These are phyloP conservation scores for Troilus luridus DNA, from an alignment of 2,888 invertebrate species.

Conservation along the genomic window DNA sequence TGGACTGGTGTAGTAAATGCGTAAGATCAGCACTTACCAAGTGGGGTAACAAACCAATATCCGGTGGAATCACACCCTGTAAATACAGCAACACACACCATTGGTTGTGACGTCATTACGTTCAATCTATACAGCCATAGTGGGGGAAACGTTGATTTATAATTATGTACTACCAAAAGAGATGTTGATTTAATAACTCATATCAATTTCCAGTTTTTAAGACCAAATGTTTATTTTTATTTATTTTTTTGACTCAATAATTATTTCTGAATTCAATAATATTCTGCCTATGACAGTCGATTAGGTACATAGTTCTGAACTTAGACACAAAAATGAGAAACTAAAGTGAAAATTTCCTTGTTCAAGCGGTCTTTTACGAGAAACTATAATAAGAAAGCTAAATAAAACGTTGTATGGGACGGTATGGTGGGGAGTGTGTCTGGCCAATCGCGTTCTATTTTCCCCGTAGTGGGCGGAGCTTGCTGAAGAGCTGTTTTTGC, in stretches of 20 bases:
- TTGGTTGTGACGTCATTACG: constrained; percentile 64
- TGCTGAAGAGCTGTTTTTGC: constrained; percentile 24
- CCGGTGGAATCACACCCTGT: constrained; percentile 67
- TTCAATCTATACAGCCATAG: constrained; percentile 63
- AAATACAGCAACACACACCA: constrained; percentile 64
- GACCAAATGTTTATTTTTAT: background rate
- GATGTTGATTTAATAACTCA: background rate
- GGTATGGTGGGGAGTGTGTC: constrained; percentile 51
- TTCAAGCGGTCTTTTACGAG: constrained; percentile 40
- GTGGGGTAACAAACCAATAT: constrained; percentile 69
- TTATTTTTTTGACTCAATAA: background rate
- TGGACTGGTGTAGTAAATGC: constrained; percentile 68
- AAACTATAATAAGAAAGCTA: constrained; percentile 58
- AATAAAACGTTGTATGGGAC: constrained; percentile 57
- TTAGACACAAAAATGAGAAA: background rate
- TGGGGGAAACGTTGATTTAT: constrained; percentile 34
- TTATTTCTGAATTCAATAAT: background rate
- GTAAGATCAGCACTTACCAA: constrained; percentile 72
- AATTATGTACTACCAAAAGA: background rate
- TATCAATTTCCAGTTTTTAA: background rate
- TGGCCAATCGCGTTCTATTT: constrained; percentile 45
- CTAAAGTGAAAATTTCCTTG: background rate
- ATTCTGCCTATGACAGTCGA: background rate
- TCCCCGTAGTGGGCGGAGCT: constrained; percentile 47
- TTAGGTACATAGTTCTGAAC: background rate